Evolutionary conservation across 1,140 invertebrate genomes (phyloP).

Genomic region (Pseudachorutes palmiensis): DNA sequence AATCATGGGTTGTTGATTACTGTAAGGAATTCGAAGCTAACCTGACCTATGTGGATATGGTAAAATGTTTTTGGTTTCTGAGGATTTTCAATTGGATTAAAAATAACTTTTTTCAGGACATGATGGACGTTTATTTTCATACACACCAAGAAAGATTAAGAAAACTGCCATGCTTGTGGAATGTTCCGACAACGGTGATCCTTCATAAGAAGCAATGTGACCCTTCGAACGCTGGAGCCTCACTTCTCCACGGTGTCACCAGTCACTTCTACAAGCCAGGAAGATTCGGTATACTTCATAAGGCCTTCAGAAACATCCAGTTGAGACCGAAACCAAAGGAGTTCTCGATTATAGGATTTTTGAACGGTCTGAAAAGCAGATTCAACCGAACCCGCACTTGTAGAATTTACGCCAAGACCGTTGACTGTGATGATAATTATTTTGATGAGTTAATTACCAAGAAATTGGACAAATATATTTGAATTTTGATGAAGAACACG

Average conservation of each 20-base stretch:
- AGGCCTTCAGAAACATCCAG: neutral
- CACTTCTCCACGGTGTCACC: neutral
- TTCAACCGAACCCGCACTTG: neutral
- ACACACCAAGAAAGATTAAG: neutral
- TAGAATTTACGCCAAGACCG: neutral
- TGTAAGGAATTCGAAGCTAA: neutral
- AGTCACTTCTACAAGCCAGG: neutral
- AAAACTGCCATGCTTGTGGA: neutral
- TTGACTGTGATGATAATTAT: neutral
- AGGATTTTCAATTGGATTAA: neutral
- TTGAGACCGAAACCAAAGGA: neutral
- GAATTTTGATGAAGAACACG: too few species aligned
- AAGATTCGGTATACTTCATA: neutral
- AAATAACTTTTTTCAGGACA: neutral
- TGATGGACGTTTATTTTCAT: conserved; percentile 8
- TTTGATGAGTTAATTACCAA: neutral
- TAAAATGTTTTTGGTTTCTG: neutral
- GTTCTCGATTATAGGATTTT: neutral
- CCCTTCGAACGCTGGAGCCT: neutral
- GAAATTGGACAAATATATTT: neutral
- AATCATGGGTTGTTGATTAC: neutral
- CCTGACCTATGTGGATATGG: neutral
- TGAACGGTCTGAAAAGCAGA: neutral
- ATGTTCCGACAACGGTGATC: neutral
- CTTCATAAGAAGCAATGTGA: neutral